A percentile compares a stretch with the other conserved stretches of the same genome.
These are phyloP conservation scores for Leptogaster cylindrica DNA, from an alignment of 2,888 invertebrate genomes.

Conservation along the genomic window DNA sequence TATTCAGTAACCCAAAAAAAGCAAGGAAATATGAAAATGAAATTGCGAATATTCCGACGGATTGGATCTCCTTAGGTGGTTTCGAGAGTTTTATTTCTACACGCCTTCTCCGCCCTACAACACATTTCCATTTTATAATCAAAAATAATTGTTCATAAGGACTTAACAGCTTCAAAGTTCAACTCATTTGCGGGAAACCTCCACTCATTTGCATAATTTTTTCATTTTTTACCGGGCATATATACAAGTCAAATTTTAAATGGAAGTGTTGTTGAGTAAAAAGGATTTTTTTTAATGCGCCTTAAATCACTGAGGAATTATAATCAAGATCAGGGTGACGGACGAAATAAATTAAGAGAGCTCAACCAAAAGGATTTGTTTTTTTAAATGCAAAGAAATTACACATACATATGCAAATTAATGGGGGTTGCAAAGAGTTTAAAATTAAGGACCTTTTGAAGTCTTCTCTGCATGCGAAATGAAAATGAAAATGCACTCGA, in stretches of 20 bases:
- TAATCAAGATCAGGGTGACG: slow-evolving; percentile 2
- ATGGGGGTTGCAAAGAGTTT: slow-evolving; percentile 27
- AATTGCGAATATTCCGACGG: neutral
- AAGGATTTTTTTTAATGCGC: slow-evolving; percentile 25
- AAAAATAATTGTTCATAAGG: slow-evolving; percentile 40
- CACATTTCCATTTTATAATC: slow-evolving; percentile 35
- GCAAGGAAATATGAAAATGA: neutral
- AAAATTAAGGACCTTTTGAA: slow-evolving; percentile 20
- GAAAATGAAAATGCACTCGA: too few relatives aligned
- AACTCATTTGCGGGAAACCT: slow-evolving; percentile 23
- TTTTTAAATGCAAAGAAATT: slow-evolving; percentile 24
- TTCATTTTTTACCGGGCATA: neutral
- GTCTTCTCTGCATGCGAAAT: slow-evolving; percentile 9
- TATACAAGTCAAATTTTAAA: neutral
- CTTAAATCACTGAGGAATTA: slow-evolving; percentile 34
- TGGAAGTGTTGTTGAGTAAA: neutral
- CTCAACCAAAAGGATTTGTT: slow-evolving; percentile 16
- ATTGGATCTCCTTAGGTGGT: slow-evolving; percentile 1
- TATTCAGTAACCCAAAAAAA: neutral
- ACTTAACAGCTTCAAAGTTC: slow-evolving; percentile 28
- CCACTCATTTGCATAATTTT: slow-evolving; percentile 37
- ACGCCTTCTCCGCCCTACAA: slow-evolving; percentile 3
- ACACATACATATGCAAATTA: slow-evolving; percentile 43
- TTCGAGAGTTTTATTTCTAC: slow-evolving; percentile 7
- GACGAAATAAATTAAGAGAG: slow-evolving; percentile 33